Percentiles rank a stretch among this genome's conserved stretches.
These are phyloP conservation scores for Calypte anna DNA, from an alignment of 2,113 vertebrate genomes.

Conservation along the genomic window DNA sequence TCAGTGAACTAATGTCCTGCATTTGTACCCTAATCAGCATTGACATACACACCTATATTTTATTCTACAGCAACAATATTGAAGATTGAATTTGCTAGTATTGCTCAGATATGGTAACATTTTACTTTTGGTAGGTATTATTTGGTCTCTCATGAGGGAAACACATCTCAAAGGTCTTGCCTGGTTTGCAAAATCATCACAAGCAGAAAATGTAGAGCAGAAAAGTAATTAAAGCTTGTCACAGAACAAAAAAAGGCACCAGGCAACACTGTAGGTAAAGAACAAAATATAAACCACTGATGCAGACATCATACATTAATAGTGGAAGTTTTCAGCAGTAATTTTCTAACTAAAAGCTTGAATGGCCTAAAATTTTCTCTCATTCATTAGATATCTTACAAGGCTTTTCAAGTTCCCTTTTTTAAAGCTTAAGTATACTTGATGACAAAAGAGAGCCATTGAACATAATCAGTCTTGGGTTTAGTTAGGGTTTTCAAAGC, in stretches of 20 bases:
- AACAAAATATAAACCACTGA: neutral
- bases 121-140: neutral
- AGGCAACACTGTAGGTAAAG: neutral
- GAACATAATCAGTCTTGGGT: conserved; percentile 4
- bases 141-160: neutral
- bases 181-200: neutral
- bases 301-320: neutral
- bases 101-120: neutral
- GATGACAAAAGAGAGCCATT: neutral
- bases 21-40: neutral
- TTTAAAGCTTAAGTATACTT: neutral
- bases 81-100: neutral
- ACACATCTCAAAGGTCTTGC: neutral
- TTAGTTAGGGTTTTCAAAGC: neutral
- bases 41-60: neutral
- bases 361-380: neutral
- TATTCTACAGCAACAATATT: neutral
- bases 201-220: neutral
- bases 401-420: neutral
- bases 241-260: neutral
- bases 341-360: neutral
- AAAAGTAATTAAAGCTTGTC: neutral
- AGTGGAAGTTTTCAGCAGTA: neutral
- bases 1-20: neutral
- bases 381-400: neutral